Conservation (phyloP, 2,888 invertebrate species). For the Acrobasis repandana region DNA sequence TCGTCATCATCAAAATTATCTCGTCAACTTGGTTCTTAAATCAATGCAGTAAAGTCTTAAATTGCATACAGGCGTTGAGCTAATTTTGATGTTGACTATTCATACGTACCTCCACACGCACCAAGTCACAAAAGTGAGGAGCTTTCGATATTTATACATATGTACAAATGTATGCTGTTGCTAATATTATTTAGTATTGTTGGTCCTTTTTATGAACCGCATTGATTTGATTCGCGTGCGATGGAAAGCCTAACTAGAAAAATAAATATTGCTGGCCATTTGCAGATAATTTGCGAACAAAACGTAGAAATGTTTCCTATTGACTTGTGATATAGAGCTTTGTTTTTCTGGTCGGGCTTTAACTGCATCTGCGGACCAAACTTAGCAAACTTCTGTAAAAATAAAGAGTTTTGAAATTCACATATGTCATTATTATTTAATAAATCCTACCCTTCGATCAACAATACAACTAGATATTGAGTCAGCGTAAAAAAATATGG, state of each 20-base stretch:
- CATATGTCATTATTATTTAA: not conserved
- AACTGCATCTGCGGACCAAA: constrained; percentile 7
- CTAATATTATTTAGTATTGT: not conserved
- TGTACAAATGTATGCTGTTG: constrained; percentile 8
- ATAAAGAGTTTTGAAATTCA: not conserved
- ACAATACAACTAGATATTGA: too few species aligned
- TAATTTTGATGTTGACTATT: not conserved
- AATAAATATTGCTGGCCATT: constrained; percentile 4
- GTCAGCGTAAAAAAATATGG: too few species aligned
- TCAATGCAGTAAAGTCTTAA: not conserved
- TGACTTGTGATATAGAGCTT: constrained; percentile 7
- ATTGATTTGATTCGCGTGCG: not conserved
- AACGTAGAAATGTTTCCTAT: not conserved
- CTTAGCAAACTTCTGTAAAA: not conserved
- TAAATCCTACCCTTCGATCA: not conserved
- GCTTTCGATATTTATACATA: constrained; percentile 5
- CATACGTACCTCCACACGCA: not conserved
- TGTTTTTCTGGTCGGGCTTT: constrained; percentile 8
- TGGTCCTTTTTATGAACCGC: not conserved
- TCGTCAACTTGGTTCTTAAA: not conserved
- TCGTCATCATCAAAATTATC: not conserved
- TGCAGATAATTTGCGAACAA: not conserved
- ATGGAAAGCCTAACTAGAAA: not conserved
- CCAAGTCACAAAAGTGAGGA: constrained; percentile 5
- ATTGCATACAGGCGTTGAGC: not conserved